phyloP scores from a whole-genome alignment of 2,797 vertebrate genomes.

The Hippopotamyrus pictus region DNA sequence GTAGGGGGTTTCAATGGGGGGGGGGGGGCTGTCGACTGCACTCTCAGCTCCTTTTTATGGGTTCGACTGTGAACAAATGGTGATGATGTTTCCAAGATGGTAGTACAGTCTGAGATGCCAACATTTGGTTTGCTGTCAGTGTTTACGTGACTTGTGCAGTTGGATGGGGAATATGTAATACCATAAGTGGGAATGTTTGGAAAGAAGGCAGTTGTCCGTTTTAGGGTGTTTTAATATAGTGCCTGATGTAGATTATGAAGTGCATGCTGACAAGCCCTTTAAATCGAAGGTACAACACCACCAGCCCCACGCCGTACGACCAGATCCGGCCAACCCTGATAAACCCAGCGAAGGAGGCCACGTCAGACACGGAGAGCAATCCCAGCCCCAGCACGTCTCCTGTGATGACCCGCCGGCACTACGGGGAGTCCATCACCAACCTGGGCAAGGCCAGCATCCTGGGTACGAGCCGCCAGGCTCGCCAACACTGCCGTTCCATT shows the following conservation, averaged over 20 bases:
- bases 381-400: conserved; percentile 90
- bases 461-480: conserved; percentile 51
- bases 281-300: conserved; percentile 70
- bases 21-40: background rate
- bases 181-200: background rate
- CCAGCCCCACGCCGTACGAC: conserved; percentile 78
- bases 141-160: background rate
- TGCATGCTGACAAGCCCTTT: background rate
- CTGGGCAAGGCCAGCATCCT: conserved; percentile 96
- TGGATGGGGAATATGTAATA: background rate
- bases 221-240: background rate
- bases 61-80: background rate
- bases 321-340: conserved; percentile 82
- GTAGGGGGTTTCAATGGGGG: background rate
- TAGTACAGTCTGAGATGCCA: background rate
- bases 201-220: background rate
- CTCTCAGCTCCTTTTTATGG: background rate
- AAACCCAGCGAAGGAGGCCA: conserved; percentile 78
- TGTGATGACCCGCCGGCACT: conserved; percentile 76
- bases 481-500: background rate
- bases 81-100: background rate
- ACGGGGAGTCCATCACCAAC: conserved; percentile 92
- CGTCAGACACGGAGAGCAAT: conserved; percentile 73
- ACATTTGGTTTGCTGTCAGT: background rate
- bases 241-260: background rate